These are phyloP conservation scores for Saguinus imperator DNA, from an alignment of 2,113 vertebrate species.

Conservation along the genomic window DNA sequence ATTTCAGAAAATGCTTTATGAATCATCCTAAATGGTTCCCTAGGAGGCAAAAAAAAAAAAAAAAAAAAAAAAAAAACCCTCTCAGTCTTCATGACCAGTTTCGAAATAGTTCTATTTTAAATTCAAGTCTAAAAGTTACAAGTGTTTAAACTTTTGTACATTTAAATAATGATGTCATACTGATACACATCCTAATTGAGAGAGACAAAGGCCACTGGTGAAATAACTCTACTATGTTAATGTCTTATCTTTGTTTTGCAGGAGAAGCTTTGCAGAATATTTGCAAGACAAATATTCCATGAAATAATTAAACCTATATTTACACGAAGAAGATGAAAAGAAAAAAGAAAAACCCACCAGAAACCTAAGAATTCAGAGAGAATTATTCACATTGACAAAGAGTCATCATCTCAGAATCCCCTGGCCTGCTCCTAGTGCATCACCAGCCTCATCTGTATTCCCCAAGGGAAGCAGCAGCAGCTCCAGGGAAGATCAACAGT, in stretches of 20 bases:
- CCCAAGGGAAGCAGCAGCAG: background rate
- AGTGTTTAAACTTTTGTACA: background rate
- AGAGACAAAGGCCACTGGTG: background rate
- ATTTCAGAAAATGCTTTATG: conserved; percentile 1
- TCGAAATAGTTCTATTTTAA: background rate
- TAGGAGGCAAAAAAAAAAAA: background rate
- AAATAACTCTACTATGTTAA: background rate
- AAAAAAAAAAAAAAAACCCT: no score
- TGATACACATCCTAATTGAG: background rate
- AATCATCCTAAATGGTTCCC: background rate
- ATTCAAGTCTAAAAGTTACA: background rate
- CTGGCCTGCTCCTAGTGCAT: background rate
- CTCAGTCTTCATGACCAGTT: background rate
- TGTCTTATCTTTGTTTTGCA: background rate
- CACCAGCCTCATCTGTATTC: background rate
- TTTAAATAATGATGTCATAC: background rate
- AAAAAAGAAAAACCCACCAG: background rate
- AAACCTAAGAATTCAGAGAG: conserved; percentile 8
- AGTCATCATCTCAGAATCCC: background rate
- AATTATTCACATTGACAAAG: background rate
- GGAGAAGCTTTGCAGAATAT: background rate
- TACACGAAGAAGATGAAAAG: background rate
- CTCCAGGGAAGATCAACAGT: background rate
- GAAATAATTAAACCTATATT: conserved; percentile 35
- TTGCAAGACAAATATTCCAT: background rate